Conservation (phyloP, 2,888 invertebrate species). For the Cheilosia vulpina region DNA sequence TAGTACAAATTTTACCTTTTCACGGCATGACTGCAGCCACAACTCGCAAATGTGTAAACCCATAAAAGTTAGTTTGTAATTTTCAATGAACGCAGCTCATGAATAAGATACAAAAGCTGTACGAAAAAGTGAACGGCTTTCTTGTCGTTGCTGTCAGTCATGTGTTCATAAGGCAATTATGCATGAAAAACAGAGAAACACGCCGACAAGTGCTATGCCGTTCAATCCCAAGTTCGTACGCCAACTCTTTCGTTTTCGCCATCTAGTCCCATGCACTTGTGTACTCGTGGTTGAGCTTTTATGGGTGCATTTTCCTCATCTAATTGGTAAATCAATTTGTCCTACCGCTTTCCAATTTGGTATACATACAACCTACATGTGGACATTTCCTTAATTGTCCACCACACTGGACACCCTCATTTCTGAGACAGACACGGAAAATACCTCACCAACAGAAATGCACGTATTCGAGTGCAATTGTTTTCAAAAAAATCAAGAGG, state of each 20-base stretch:
- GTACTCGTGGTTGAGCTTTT: conserved; percentile 15
- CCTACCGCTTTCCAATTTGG: conserved; percentile 42
- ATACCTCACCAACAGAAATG: no score
- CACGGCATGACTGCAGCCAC: not conserved
- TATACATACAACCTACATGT: conserved; percentile 15
- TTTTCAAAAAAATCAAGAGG: not conserved
- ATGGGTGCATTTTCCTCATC: not conserved
- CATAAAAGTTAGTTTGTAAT: conserved; percentile 36
- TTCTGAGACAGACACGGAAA: no score
- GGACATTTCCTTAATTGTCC: conserved; percentile 35
- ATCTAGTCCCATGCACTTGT: no score
- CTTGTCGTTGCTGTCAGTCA: conserved; percentile 64
- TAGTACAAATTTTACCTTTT: conserved; percentile 40
- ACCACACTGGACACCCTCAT: no score
- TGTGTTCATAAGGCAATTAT: conserved; percentile 54
- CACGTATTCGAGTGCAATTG: not conserved
- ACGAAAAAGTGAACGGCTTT: conserved; percentile 62
- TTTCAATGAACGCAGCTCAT: conserved; percentile 50
- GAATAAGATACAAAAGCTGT: conserved; percentile 11
- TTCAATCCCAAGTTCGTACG: conserved; percentile 39
- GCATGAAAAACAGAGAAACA: conserved; percentile 1
- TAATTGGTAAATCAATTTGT: conserved; percentile 47
- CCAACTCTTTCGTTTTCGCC: conserved; percentile 61
- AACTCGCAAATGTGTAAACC: conserved; percentile 15
- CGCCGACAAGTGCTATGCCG: not conserved